Conservation (phyloP, 92 coral and sea anemone species). For the Paramuricea clavata region DNA sequence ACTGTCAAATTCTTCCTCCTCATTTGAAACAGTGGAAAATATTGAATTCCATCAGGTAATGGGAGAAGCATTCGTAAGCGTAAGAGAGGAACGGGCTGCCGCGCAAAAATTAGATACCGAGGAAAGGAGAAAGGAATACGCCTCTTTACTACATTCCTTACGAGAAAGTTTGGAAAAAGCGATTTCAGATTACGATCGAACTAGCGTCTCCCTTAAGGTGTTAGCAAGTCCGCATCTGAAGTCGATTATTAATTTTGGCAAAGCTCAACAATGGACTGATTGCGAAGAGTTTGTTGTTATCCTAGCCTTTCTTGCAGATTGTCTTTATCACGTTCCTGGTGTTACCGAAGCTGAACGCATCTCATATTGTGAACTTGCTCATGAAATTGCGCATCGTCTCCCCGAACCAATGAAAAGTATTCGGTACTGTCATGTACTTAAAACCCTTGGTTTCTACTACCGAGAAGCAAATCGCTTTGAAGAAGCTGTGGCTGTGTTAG, state of each 20-base stretch:
- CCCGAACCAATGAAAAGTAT: slow-evolving; percentile 49
- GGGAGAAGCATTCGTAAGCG: slow-evolving; percentile 80
- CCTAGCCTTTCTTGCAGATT: slow-evolving; percentile 76
- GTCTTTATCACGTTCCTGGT: slow-evolving; percentile 87
- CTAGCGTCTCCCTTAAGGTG: slow-evolving; percentile 71
- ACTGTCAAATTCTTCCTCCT: slow-evolving; percentile 74
- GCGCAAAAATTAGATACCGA: neutral
- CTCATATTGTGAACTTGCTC: slow-evolving; percentile 76
- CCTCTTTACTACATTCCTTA: slow-evolving; percentile 7
- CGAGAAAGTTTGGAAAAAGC: slow-evolving; percentile 11
- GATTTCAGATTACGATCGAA: slow-evolving; percentile 22
- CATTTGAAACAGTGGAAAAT: slow-evolving; percentile 84
- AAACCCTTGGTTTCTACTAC: slow-evolving; percentile 86
- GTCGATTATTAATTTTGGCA: slow-evolving; percentile 62
- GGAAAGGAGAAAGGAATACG: neutral
- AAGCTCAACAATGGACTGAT: slow-evolving; percentile 36
- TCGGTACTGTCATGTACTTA: slow-evolving; percentile 68
- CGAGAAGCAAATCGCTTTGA: slow-evolving; percentile 83
- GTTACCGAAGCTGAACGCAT: slow-evolving; percentile 82
- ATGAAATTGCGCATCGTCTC: slow-evolving; percentile 64
- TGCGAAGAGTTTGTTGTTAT: slow-evolving; percentile 62
- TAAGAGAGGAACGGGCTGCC: slow-evolving; percentile 62
- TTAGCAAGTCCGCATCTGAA: slow-evolving; percentile 86
- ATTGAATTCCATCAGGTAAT: slow-evolving; percentile 88
- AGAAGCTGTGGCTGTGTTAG: slow-evolving; percentile 69